Evolutionary conservation across 2,797 vertebrate genomes (phyloP).

Genomic region (Chlorospingus flavigularis): DNA sequence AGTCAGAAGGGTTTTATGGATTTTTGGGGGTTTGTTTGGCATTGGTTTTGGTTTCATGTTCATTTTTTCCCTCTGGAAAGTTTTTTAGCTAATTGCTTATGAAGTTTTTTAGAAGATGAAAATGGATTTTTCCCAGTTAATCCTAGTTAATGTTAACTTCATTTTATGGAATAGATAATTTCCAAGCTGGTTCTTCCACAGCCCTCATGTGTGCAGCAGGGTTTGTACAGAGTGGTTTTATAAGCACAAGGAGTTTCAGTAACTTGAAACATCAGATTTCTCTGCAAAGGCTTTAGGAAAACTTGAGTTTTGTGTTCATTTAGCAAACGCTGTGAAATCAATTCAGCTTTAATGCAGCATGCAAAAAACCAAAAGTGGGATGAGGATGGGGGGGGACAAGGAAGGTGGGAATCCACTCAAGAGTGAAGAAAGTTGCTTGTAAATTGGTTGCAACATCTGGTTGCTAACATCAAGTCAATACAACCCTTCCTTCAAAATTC

Average conservation of each 20-base stretch:
- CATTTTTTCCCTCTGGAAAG: background rate
- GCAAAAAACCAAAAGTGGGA: background rate
- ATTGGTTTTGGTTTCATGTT: background rate
- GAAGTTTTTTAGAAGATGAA: background rate
- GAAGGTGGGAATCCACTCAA: background rate
- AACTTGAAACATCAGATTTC: conserved; percentile 39
- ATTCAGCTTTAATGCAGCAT: background rate
- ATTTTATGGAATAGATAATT: conserved; percentile 38
- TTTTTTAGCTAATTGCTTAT: background rate
- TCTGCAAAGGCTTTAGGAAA: conserved; percentile 14
- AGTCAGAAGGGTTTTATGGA: background rate
- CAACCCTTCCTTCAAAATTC: background rate
- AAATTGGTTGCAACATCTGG: background rate
- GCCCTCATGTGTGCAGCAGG: conserved; percentile 14
- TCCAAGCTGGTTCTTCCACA: background rate
- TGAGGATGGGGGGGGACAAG: background rate
- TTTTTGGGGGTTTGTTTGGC: background rate
- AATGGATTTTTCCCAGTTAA: background rate
- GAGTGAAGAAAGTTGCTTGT: background rate
- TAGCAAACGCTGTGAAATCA: background rate
- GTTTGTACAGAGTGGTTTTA: conserved; percentile 42
- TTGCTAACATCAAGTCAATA: background rate
- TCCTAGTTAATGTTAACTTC: background rate
- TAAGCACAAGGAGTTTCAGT: conserved; percentile 15
- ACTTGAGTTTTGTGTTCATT: background rate